Base-by-base conservation (phyloP, 2,113 vertebrate genomes). In the Lampris megalopsis region DNA sequence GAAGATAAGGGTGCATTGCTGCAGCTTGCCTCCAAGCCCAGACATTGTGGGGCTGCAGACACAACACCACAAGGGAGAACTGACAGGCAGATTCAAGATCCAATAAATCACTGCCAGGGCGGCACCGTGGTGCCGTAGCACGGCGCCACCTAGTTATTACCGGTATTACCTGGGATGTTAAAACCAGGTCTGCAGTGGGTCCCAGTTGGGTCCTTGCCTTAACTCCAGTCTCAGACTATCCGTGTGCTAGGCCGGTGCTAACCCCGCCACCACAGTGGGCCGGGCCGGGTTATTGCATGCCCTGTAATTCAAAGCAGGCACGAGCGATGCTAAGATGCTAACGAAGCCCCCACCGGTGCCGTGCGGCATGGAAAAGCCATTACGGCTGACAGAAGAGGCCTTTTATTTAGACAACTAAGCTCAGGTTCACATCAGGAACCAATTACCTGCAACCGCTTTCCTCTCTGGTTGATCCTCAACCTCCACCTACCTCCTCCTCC, bases 371-470 rank as follows among this genome's bases (percentile, higher is more conserved):
- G 90, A 92, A 92, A 94, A 93, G 78, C 80, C 85, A 92, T 93
- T 91, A 91, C 83, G 88, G 81, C 66, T 81, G 86, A 92, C 85
- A 92, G 86, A 92, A 90, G 82, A 86, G 85, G 56, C 62, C 84
- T 90, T 92, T 92, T 94, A 90, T 94, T 88, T 90, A 75, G 80
- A 88, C 88, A 84, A 83, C 65, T 83, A 64, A 84, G 88, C 88
- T 85, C 82, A 92, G 89, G 86, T 91, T 92, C 83, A 93, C 94
- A 94, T 94, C 74, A 92, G 93, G 94, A 94, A 94, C 79, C 92
- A 92, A 94, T 95, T 94, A 94, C 69, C 56, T 82, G 71, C 77
- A 80, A 82, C 75, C 83, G 72, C 76, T 72, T 67, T 72, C 74
- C 71, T 63, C 80, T 38, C 41, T 59, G 24, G 24, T 24, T 24